These are phyloP conservation scores for Drosophila mettleri DNA, from an alignment of 2,888 invertebrate genomes.

Conservation along the genomic window DNA sequence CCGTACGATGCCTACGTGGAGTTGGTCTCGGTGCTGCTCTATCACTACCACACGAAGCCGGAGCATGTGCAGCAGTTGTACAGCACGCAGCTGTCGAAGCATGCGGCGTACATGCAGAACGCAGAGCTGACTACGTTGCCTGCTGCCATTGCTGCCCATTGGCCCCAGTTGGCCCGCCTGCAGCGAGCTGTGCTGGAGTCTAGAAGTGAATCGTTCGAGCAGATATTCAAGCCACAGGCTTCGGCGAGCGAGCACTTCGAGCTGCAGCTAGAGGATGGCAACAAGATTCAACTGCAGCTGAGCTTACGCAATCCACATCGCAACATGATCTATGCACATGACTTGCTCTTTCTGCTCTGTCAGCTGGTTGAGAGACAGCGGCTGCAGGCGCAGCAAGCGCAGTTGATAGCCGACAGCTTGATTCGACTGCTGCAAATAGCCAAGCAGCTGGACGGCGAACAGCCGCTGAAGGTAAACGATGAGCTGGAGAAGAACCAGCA, in stretches of 20 bases:
- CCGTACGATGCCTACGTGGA: slow-evolving; percentile 85
- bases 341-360: slow-evolving; percentile 72
- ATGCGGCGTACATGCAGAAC: slow-evolving; percentile 65
- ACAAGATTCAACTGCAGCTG: slow-evolving; percentile 55
- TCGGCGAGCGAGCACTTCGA: slow-evolving; percentile 43
- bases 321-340: slow-evolving; percentile 81
- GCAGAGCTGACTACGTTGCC: slow-evolving; percentile 56
- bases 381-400: slow-evolving; percentile 64
- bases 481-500: slow-evolving; percentile 28
- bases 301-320: slow-evolving; percentile 73
- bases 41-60: slow-evolving; percentile 81
- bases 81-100: slow-evolving; percentile 44
- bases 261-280: slow-evolving; percentile 69
- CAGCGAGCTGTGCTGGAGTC: slow-evolving; percentile 59
- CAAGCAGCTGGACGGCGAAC: slow-evolving; percentile 43
- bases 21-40: slow-evolving; percentile 82
- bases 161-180: slow-evolving; percentile 67
- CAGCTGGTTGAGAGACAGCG: slow-evolving; percentile 63
- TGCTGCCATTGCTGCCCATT: slow-evolving; percentile 21
- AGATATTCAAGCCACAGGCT: slow-evolving; percentile 17
- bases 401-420: slow-evolving; percentile 71
- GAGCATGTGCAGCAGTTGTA: slow-evolving; percentile 69
- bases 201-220: slow-evolving; percentile 63
- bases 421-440: slow-evolving; percentile 65
- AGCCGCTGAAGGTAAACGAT: slow-evolving; percentile 11